Evolutionary conservation across 1,140 invertebrate genomes (phyloP).

Genomic region (Acromyrmex charruanus): DNA sequence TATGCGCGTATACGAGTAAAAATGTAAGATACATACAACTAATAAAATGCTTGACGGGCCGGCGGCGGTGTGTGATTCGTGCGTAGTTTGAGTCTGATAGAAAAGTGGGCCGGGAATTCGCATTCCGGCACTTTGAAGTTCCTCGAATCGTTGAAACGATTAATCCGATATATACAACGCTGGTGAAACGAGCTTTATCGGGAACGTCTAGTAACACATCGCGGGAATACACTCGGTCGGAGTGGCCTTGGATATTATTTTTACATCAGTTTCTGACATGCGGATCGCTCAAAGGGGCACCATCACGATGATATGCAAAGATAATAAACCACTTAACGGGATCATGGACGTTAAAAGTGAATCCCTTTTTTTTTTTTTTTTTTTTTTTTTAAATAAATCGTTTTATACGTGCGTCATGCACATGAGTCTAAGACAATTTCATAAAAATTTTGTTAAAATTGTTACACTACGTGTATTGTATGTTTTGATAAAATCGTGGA

Average conservation of each 20-base stretch:
- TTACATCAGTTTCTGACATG: conserved; percentile 60
- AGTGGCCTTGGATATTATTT: conserved; percentile 73
- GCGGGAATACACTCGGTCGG: conserved; percentile 43
- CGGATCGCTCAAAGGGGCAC: conserved; percentile 62
- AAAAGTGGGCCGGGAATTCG: conserved; percentile 66
- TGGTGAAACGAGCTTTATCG: conserved; percentile 54
- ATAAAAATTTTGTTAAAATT: background rate
- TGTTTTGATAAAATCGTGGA: background rate
- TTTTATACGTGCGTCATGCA: background rate
- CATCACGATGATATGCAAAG: conserved; percentile 27
- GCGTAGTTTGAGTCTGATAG: conserved; percentile 13
- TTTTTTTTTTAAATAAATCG: background rate
- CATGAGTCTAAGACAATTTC: background rate
- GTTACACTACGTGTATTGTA: too few species aligned
- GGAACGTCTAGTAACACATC: conserved; percentile 30
- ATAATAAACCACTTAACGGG: conserved; percentile 41
- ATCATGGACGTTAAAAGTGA: background rate
- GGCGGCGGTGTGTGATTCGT: background rate
- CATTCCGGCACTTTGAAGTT: conserved; percentile 64
- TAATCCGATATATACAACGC: conserved; percentile 64
- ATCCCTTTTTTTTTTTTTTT: background rate
- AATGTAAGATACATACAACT: conserved; percentile 31
- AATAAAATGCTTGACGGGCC: conserved; percentile 34
- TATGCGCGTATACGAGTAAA: conserved; percentile 8
- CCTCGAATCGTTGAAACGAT: conserved; percentile 66